phyloP scores from a whole-genome alignment of 2,888 invertebrate genomes.

The Drosophila falleni region DNA sequence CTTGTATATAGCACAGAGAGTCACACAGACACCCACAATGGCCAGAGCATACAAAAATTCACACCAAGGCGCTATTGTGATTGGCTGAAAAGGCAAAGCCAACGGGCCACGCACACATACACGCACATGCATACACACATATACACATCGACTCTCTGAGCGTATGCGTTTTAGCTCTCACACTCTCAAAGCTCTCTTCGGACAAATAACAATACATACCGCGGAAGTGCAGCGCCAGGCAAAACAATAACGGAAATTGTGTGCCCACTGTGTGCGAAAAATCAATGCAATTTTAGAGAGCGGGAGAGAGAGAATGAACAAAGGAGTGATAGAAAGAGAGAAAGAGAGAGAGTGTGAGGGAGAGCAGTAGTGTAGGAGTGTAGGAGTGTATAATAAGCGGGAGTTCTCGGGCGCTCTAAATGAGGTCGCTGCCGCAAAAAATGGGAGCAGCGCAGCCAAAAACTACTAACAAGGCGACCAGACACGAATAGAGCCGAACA shows the following conservation, averaged over 20 bases:
- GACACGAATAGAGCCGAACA: constrained; percentile 72
- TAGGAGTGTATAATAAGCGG: constrained; percentile 20
- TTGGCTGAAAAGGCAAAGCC: constrained; percentile 82
- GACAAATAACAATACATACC: constrained; percentile 56
- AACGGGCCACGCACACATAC: constrained; percentile 51
- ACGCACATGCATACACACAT: background rate
- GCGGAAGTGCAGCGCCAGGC: constrained; percentile 76
- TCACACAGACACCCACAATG: constrained; percentile 77
- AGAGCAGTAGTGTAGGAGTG: constrained; percentile 26
- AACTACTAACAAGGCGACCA: constrained; percentile 61
- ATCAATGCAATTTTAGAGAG: constrained; percentile 63
- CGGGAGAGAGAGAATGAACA: constrained; percentile 14
- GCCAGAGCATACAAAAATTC: constrained; percentile 79
- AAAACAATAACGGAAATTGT: constrained; percentile 80
- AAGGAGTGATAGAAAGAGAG: constrained; percentile 7
- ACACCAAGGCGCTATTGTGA: constrained; percentile 85
- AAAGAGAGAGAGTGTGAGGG: constrained; percentile 6
- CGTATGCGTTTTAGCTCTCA: constrained; percentile 53
- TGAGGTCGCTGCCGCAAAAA: constrained; percentile 67
- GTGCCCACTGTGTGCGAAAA: constrained; percentile 65
- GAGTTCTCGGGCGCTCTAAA: constrained; percentile 43
- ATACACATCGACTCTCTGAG: constrained; percentile 31
- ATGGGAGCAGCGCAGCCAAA: constrained; percentile 64
- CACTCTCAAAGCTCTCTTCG: constrained; percentile 56
- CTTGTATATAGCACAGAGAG: constrained; percentile 68